Evolutionary conservation across 2,888 invertebrate species (phyloP), one percentile per base, ranked within the genome.

Genomic region (Nycteola revayana): DNA sequence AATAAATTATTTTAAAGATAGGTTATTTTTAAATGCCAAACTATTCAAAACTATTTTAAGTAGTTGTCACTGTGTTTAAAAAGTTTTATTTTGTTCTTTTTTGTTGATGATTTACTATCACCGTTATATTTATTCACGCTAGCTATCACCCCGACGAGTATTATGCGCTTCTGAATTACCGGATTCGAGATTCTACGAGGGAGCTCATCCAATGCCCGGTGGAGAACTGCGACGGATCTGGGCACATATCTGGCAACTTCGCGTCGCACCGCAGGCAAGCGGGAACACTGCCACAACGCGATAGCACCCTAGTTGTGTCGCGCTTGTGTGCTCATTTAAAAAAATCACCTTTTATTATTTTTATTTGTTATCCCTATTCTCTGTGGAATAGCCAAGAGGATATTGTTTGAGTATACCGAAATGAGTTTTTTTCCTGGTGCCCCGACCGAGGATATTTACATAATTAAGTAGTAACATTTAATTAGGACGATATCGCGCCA

Each of bases 231-330:
- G 95, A 95, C 90, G 95, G 95, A 66, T 92, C 94, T 86, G 96
- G 96, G 72, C 96, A 96, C 90, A 91, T 95, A 76, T 95, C 95
- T 66, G 95, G 95, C 73, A 95, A 94, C 92, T 96, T 95, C 92
- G 93, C 95, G 65, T 94, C 95, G 60, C 96, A 96, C 89, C 93
- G 96, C 90, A 96, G 93, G 93, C 93, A 93, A 92, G 93, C 90
- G 76, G 71, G 54, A 64, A 55, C 48, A 51, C 26, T 48, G 36
- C 25, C 36, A 32, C 30, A 43, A 41, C 36, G 42, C 42, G 36
- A 42, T 39, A 41, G 37, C 47, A 47, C 59, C 40, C 35, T 45
- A 42, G 46, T 37, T 37, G 28, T 41, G 28, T 31, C 32, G 14
- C 26, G 25, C 28, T 48, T 42, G 32, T 36, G 27, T 48, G 14